Evolutionary conservation across 2,797 vertebrate species (phyloP), one percentile per base, ranked within the genome.

Genomic region (Ciconia nigra): DNA sequence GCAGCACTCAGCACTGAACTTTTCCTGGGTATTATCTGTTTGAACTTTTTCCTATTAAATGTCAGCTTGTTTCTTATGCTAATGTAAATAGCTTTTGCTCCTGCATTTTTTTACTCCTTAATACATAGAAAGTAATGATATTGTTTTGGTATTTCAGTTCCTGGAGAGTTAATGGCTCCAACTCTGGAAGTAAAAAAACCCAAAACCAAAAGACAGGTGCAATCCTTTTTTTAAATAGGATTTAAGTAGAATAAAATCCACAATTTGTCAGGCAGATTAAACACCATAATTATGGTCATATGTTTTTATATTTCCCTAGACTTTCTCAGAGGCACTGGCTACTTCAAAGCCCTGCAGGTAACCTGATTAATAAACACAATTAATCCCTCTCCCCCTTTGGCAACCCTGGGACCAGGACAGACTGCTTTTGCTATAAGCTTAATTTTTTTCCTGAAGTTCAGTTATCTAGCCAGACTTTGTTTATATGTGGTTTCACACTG

Each of bases 61-160:
- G 13, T 61, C 55, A 82, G 33, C 25, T 55, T 46, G 9, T 42
- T 95, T 24, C 15, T 89, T 67, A 37, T 9, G 22, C 62, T 88
- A 62, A 66, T 31, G 24, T n/a, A 77, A 93, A 69, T 41, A 71
- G 58, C 19, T 91, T 95, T 93, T 79, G 37, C 46, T 72, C 46
- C 28, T 54, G 58, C 3, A 4, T 59, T 91, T 86, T 88, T 65
- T 78, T 87, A 29, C n/a, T 89, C 52, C 49, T 78, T 81, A 86
- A 52, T 54, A 46, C 37, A 39, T 13, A 65, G 39, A 54, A 81
- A 81, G 46, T 39, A 71, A 39, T 69, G 11, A 28, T 78, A 71
- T 78, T 89, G 58, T 93, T 85, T 76, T 80, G 58, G 31, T 78
- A 29, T 94, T 93, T 95, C 79, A 62, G 26, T 88, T 94, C 61